A percentile compares a stretch with the other conserved stretches of the same genome.
phyloP scores from a whole-genome alignment of 2,797 vertebrate genomes.

The Sphenopsis melanotis region DNA sequence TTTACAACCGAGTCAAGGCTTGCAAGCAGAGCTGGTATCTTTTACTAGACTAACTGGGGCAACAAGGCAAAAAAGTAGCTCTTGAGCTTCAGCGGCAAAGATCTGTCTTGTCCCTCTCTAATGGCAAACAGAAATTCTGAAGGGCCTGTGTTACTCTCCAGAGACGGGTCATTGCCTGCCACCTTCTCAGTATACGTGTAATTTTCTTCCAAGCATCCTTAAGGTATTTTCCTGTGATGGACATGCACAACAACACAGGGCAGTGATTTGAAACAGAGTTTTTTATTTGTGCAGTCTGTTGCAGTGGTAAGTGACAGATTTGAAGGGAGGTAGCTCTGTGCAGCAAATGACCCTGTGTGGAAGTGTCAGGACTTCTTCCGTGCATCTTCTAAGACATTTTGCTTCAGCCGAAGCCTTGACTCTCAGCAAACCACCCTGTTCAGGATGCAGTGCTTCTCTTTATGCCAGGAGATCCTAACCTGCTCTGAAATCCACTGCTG shows the following conservation, averaged over 20 bases:
- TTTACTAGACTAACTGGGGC: not conserved
- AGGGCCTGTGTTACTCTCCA: not conserved
- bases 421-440: not conserved
- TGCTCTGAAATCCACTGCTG: not conserved
- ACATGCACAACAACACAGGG: not conserved
- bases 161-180: fast-evolving
- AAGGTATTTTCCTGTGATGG: not conserved
- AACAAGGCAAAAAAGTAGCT: not conserved
- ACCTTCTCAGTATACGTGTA: fast-evolving
- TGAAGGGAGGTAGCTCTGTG: fast-evolving
- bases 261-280: not conserved
- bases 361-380: fast-evolving
- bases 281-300: not conserved
- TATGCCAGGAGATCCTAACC: not conserved
- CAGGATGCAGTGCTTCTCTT: not conserved
- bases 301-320: not conserved
- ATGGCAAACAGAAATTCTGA: not conserved
- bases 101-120: not conserved
- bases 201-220: not conserved
- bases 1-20: constrained; percentile 37
- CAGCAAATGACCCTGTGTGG: not conserved
- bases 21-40: not conserved
- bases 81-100: not conserved
- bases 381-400: fast-evolving
- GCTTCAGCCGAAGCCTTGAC: not conserved